Evolutionary conservation across 92 coral and sea anemone species (phyloP).

Genomic region (Phymanthus crucifer): DNA sequence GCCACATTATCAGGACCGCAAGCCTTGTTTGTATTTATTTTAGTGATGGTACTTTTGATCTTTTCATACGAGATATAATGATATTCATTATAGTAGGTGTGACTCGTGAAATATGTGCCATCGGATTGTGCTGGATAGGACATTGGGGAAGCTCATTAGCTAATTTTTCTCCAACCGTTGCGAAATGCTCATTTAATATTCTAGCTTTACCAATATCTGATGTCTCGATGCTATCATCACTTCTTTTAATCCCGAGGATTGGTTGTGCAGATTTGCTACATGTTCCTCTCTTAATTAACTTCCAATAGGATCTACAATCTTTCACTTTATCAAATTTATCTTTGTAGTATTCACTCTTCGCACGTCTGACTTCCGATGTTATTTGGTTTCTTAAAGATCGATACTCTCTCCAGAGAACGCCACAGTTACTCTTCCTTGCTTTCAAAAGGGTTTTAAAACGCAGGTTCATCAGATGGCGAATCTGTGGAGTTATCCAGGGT

Average conservation of each 20-base stretch:
- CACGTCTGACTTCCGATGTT: constrained; percentile 44
- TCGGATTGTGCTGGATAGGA: background rate
- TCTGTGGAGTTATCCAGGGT: constrained; percentile 58
- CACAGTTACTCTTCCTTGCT: constrained; percentile 29
- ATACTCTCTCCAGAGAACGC: constrained; percentile 26
- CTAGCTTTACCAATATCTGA: constrained; percentile 32
- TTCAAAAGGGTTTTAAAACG: constrained; percentile 38
- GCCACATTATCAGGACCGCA: constrained; percentile 5
- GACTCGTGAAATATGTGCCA: background rate
- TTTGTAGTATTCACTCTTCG: constrained; percentile 38
- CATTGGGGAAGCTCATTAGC: constrained; percentile 14
- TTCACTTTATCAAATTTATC: constrained; percentile 28
- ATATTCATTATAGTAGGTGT: too few species aligned
- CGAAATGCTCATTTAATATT: constrained; percentile 39
- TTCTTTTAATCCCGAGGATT: constrained; percentile 28
- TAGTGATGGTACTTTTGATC: constrained; percentile 18
- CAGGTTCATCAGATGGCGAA: constrained; percentile 57
- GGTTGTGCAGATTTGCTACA: constrained; percentile 16
- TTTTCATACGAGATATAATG: too few species aligned
- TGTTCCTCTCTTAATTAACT: constrained; percentile 38
- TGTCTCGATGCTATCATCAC: constrained; percentile 44
- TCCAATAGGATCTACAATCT: constrained; percentile 45
- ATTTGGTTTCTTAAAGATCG: constrained; percentile 46
- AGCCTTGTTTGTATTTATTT: constrained; percentile 14
- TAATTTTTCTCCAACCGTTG: constrained; percentile 40